Conservation (phyloP, 2,888 invertebrate species). For the Tricholauxania praeusta region DNA sequence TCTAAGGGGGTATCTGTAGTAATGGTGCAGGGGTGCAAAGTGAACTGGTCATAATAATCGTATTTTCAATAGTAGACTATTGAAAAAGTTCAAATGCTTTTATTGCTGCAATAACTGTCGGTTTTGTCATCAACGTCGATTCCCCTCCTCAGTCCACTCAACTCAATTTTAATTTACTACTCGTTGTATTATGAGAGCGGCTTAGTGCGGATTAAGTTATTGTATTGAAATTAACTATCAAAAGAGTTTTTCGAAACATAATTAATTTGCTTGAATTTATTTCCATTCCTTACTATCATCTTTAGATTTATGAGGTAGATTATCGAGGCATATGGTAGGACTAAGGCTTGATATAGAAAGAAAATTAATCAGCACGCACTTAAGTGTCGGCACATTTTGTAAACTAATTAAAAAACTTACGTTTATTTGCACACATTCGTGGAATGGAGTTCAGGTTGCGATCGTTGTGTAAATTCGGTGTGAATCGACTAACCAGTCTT, state of each 20-base stretch:
- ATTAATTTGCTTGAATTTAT: constrained; percentile 34
- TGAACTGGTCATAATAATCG: constrained; percentile 59
- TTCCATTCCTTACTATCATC: neutral
- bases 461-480: too few relatives aligned
- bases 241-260: neutral
- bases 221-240: constrained; percentile 18
- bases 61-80: constrained; percentile 59
- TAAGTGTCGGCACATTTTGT: too few relatives aligned
- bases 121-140: neutral
- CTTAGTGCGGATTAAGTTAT: constrained; percentile 25
- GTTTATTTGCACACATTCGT: too few relatives aligned
- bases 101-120: constrained; percentile 18
- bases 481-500: too few relatives aligned
- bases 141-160: constrained; percentile 6
- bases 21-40: neutral
- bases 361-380: too few relatives aligned
- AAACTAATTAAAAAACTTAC: too few relatives aligned
- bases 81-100: constrained; percentile 22
- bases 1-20: neutral
- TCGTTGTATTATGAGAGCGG: neutral
- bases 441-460: too few relatives aligned
- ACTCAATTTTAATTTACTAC: constrained; percentile 18
- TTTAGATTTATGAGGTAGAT: neutral
- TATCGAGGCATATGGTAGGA: neutral
- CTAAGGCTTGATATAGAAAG: neutral